A percentile compares a stretch with the other conserved stretches of the same genome.
Evolutionary conservation across 2,888 invertebrate species (phyloP).

Genomic region (Choristoneura rosaceana): DNA sequence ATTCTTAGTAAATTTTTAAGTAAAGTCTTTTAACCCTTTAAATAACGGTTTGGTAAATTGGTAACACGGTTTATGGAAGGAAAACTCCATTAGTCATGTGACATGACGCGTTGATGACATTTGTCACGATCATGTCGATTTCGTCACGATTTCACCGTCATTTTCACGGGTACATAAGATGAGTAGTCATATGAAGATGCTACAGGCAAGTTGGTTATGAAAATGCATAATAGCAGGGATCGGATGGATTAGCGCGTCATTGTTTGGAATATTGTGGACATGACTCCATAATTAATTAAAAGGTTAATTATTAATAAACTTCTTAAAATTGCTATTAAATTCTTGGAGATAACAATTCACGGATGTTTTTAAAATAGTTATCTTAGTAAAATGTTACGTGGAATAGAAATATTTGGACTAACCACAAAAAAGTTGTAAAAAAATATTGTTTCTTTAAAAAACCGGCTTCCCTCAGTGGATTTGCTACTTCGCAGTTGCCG

Average conservation of each 20-base stretch:
- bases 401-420: no score
- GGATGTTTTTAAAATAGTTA: no score
- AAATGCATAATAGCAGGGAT: background rate
- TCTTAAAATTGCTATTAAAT: no score
- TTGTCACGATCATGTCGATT: slow-evolving; percentile 48
- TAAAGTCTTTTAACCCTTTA: slow-evolving; percentile 36
- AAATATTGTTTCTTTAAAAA: no score
- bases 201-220: background rate
- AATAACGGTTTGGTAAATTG: slow-evolving; percentile 31
- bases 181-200: background rate
- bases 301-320: no score
- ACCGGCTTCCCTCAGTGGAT: no score
- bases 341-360: no score
- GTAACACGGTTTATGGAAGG: slow-evolving; percentile 32
- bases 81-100: slow-evolving; percentile 42
- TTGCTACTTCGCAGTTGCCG: no score
- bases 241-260: background rate
- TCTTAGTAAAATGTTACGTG: no score
- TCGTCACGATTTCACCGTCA: slow-evolving; percentile 56
- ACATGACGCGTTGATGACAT: slow-evolving; percentile 33
- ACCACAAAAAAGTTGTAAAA: no score
- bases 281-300: no score
- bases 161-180: slow-evolving; percentile 22
- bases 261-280: background rate
- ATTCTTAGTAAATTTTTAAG: slow-evolving; percentile 3